Evolutionary conservation across 2,113 vertebrate genomes (phyloP).

Genomic region (Thamnophis sirtalis): DNA sequence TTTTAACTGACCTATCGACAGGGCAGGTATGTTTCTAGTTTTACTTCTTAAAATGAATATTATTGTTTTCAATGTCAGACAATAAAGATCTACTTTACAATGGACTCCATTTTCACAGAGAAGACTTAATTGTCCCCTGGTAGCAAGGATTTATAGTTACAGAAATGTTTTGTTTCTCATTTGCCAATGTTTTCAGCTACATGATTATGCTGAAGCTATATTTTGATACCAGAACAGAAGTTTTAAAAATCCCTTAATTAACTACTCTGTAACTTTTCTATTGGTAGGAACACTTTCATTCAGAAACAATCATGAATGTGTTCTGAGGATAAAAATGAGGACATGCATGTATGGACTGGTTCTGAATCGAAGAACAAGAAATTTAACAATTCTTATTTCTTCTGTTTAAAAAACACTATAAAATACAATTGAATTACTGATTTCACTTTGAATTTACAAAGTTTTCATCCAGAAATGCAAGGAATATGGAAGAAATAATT

Average conservation of each 20-base stretch:
- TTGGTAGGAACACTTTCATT: neutral
- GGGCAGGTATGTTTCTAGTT: neutral
- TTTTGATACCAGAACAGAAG: neutral
- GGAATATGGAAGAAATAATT: conserved; percentile 47
- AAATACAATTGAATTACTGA: conserved; percentile 47
- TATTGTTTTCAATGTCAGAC: neutral
- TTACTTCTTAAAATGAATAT: neutral
- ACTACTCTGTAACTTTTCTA: neutral
- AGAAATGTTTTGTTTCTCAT: neutral
- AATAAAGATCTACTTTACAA: neutral
- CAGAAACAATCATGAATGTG: neutral
- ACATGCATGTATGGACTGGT: neutral
- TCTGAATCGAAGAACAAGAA: conserved; percentile 27
- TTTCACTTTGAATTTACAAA: conserved; percentile 41
- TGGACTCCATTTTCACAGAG: conserved; percentile 5
- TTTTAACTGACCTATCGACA: neutral
- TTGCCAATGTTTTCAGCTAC: neutral
- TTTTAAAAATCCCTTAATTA: neutral
- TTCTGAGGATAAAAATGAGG: neutral
- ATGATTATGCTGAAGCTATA: conserved; percentile 17
- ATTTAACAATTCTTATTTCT: conserved; percentile 32
- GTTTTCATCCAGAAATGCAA: conserved; percentile 57
- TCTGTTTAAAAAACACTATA: conserved; percentile 47
- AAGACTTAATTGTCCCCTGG: conserved; percentile 6
- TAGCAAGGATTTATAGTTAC: conserved; percentile 6